phyloP scores from a whole-genome alignment of 2,888 invertebrate species.

The Frankliniella intonsa region DNA sequence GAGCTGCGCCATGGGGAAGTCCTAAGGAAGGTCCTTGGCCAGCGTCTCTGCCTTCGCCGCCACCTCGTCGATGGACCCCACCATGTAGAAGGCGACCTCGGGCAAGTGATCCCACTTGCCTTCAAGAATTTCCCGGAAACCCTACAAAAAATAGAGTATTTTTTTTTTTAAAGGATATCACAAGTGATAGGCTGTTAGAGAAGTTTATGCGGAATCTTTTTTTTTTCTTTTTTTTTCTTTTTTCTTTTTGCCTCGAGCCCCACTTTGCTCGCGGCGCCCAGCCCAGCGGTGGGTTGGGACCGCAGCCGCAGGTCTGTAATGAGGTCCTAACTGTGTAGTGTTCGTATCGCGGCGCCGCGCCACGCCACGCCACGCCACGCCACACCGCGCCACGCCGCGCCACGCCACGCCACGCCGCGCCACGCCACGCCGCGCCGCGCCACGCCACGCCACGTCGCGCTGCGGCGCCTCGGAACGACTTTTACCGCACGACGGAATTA shows the following conservation, averaged over 20 bases:
- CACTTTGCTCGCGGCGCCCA: neutral
- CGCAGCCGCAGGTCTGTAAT: neutral
- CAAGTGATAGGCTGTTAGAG: neutral
- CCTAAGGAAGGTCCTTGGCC: slow-evolving; percentile 43
- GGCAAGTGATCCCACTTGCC: slow-evolving; percentile 95
- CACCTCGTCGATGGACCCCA: slow-evolving; percentile 94
- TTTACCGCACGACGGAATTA: slow-evolving; percentile 15
- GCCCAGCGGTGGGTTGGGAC: neutral
- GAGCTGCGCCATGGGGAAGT: too few relatives aligned
- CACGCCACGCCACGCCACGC: neutral
- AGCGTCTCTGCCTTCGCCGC: slow-evolving; percentile 76
- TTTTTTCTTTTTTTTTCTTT: neutral
- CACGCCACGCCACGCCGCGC: neutral
- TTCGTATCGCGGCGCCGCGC: neutral
- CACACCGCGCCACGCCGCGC: neutral
- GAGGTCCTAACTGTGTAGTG: slow-evolving; percentile 14
- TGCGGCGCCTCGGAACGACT: neutral
- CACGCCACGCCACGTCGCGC: neutral
- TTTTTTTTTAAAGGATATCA: too few relatives aligned
- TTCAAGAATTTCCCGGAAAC: slow-evolving; percentile 77
- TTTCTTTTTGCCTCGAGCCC: neutral
- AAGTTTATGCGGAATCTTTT: neutral
- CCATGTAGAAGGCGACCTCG: slow-evolving; percentile 99
- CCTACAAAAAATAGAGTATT: slow-evolving; percentile 46
- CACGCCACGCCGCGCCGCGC: neutral